Conservation (phyloP, 2,113 vertebrate species). For the Pomatorhinus ruficollis region DNA sequence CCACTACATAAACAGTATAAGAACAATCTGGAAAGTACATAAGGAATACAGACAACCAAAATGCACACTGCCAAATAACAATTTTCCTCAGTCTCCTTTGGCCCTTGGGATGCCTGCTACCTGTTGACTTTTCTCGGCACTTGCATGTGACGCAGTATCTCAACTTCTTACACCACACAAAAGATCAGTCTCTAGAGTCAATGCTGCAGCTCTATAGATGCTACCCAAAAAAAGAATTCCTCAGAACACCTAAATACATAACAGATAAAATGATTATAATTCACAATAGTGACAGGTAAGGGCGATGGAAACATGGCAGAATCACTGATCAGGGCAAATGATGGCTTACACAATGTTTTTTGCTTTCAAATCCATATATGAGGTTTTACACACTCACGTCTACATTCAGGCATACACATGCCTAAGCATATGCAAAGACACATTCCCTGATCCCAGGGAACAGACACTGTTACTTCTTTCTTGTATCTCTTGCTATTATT, state of each 20-base stretch:
- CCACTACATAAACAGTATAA: too few species aligned
- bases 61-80: too few species aligned
- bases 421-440: neutral
- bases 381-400: neutral
- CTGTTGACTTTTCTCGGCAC: neutral
- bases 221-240: neutral
- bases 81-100: neutral
- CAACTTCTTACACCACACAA: neutral
- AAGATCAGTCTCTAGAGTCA: neutral
- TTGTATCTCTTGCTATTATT: neutral
- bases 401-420: rapidly evolving
- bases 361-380: neutral
- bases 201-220: neutral
- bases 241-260: neutral
- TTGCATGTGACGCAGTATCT: neutral
- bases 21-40: too few species aligned
- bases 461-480: rapidly evolving
- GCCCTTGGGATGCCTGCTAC: neutral
- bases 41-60: too few species aligned
- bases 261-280: neutral
- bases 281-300: neutral
- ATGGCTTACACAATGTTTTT: neutral
- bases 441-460: neutral
- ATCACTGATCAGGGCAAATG: neutral
- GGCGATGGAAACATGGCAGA: neutral